These are phyloP conservation scores for Ferdinandea cuprea DNA, from an alignment of 2,888 invertebrate genomes.

Conservation along the genomic window DNA sequence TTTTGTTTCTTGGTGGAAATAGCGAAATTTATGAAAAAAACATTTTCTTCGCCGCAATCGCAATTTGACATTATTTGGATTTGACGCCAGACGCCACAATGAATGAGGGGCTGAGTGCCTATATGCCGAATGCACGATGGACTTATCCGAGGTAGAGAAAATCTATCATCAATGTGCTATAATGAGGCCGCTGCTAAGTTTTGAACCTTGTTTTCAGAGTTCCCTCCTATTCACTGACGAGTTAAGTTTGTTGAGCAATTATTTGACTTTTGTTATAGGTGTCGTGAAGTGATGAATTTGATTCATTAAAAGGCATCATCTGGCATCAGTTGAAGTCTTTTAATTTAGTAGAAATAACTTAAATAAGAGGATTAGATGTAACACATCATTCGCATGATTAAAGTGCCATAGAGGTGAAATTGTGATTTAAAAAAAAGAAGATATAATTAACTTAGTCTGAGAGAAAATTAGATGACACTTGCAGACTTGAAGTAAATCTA, in stretches of 20 bases:
- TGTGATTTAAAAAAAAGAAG: too few species aligned
- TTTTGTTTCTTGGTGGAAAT: constrained; percentile 10
- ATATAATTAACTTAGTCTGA: too few species aligned
- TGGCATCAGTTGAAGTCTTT: background rate
- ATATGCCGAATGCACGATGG: background rate
- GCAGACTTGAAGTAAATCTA: too few species aligned
- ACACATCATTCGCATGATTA: background rate
- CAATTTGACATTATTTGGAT: constrained; percentile 21
- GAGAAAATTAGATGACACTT: too few species aligned
- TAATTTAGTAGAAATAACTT: too few species aligned
- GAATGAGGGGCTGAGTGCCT: too few species aligned
- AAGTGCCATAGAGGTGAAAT: too few species aligned
- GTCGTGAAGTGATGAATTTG: background rate
- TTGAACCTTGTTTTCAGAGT: constrained; percentile 5
- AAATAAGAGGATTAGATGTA: constrained; percentile 8
- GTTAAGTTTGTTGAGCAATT: background rate
- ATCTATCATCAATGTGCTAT: background rate
- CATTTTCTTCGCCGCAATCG: constrained; percentile 11
- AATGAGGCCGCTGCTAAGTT: constrained; percentile 24
- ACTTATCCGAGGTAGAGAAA: background rate
- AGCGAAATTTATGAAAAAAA: constrained; percentile 20
- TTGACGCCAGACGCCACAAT: background rate
- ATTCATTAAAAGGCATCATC: constrained; percentile 10
- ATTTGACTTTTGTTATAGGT: constrained; percentile 1
- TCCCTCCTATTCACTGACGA: background rate